Conservation (phyloP, 2,888 invertebrate genomes). For the Hofmannophila pseudospretella region DNA sequence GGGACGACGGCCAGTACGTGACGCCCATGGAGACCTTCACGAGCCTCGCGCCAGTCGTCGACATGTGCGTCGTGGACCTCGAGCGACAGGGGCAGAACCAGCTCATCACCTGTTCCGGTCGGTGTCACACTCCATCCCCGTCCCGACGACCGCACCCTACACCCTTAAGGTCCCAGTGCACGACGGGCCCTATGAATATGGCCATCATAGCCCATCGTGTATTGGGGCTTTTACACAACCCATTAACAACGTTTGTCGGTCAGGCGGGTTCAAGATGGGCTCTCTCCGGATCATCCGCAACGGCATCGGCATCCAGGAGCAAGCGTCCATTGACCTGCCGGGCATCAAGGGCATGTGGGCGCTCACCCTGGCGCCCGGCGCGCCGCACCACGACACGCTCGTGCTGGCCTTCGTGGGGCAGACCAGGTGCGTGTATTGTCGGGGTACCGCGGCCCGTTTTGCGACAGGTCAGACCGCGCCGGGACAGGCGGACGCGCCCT, state of each 20-base stretch:
- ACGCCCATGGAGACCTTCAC: slow-evolving; percentile 97
- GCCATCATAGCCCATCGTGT: no score
- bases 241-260: no score
- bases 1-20: slow-evolving; percentile 91
- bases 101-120: slow-evolving; percentile 97
- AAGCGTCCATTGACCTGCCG: slow-evolving; percentile 96
- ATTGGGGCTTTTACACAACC: no score
- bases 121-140: slow-evolving; percentile 13
- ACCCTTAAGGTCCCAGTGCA: no score
- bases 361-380: slow-evolving; percentile 74
- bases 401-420: slow-evolving; percentile 98
- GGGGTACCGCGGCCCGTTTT: background rate
- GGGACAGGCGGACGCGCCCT: no score
- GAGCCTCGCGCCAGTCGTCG: slow-evolving; percentile 97
- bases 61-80: slow-evolving; percentile 98
- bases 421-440: slow-evolving; percentile 85
- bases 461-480: background rate
- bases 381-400: slow-evolving; percentile 93
- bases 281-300: slow-evolving; percentile 97
- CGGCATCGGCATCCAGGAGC: slow-evolving; percentile 99
- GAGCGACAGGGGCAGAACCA: slow-evolving; percentile 98
- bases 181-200: no score
- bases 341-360: slow-evolving; percentile 99
- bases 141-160: no score
- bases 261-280: slow-evolving; percentile 96